These are phyloP conservation scores for Numida meleagris DNA, from an alignment of 2,113 vertebrate genomes.

Conservation along the genomic window DNA sequence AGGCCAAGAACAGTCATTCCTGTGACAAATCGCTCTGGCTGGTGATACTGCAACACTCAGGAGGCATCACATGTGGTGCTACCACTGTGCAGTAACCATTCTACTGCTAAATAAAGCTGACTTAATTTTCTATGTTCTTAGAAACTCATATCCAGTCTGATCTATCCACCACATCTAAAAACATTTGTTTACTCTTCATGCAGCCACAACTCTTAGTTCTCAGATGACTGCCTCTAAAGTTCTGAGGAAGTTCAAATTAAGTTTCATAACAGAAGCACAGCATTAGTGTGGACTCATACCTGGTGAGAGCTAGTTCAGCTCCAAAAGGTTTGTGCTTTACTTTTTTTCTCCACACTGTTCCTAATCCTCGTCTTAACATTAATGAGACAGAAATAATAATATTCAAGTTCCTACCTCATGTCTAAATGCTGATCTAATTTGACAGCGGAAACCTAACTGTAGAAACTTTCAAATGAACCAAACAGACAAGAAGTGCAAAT, in stretches of 20 bases:
- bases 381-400: neutral
- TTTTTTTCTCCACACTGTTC: neutral
- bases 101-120: slow-evolving; percentile 21
- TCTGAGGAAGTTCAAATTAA: slow-evolving; percentile 18
- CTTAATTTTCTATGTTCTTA: slow-evolving; percentile 14
- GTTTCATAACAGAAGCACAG: neutral
- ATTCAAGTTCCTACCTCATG: neutral
- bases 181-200: slow-evolving; percentile 15
- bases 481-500: neutral
- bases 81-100: neutral
- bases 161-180: slow-evolving; percentile 21
- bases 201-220: neutral
- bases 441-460: neutral
- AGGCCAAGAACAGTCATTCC: neutral
- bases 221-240: neutral
- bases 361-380: neutral
- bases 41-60: neutral
- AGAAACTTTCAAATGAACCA: neutral
- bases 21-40: neutral
- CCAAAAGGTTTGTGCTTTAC: neutral
- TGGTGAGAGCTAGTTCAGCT: neutral
- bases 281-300: neutral
- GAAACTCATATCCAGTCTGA: neutral
- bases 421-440: slow-evolving; percentile 13
- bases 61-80: neutral